Conservation (phyloP, 2,888 invertebrate species). For the Dicycla oo region DNA sequence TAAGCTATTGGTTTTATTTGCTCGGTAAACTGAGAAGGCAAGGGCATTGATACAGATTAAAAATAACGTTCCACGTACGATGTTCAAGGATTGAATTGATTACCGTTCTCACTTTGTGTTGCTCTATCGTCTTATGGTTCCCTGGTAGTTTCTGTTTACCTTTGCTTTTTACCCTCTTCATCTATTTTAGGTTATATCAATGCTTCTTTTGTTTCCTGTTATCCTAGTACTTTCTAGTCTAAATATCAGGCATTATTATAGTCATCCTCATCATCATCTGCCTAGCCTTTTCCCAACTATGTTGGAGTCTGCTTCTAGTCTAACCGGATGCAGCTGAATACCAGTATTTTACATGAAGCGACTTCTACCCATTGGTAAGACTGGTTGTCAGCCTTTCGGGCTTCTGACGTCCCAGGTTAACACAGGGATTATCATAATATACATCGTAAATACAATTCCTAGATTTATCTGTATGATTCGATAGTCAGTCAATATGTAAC, state of each 20-base stretch:
- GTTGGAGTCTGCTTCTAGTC: too few species aligned
- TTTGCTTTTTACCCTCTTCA: background rate
- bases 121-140: slow-evolving; percentile 4
- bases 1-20: slow-evolving; percentile 48
- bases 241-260: background rate
- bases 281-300: too few species aligned
- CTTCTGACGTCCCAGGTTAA: too few species aligned
- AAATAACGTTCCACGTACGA: slow-evolving; percentile 34
- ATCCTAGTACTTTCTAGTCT: background rate
- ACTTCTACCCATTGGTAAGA: too few species aligned
- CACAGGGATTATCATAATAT: background rate
- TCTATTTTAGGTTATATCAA: background rate
- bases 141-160: slow-evolving; percentile 15
- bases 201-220: background rate
- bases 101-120: slow-evolving; percentile 16
- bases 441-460: background rate
- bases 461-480: background rate
- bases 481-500: background rate
- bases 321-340: too few species aligned
- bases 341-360: too few species aligned
- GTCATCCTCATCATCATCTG: too few species aligned
- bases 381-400: too few species aligned
- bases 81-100: slow-evolving; percentile 38
- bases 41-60: slow-evolving; percentile 46
- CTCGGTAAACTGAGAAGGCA: slow-evolving; percentile 41